Conservation (phyloP, 2,888 invertebrate genomes). For the Periphyllus acericola region DNA sequence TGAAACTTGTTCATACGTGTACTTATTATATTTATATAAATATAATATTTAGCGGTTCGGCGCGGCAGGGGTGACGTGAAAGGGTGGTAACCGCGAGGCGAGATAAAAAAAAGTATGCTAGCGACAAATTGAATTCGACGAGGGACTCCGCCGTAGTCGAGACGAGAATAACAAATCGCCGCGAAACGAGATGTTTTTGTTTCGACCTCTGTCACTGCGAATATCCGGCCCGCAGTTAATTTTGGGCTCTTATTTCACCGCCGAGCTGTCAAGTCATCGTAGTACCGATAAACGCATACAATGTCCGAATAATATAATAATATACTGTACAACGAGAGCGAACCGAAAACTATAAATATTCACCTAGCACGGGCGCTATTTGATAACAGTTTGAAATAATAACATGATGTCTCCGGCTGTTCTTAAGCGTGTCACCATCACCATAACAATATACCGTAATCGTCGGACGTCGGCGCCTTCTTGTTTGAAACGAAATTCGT, state of each 20-base stretch:
- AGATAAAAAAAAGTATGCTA: slow-evolving; percentile 3
- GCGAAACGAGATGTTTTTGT: neutral
- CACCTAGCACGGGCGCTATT: neutral
- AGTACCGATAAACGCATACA: neutral
- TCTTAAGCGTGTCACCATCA: too few relatives aligned
- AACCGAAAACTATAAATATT: neutral
- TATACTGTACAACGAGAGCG: neutral
- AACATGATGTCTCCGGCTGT: neutral
- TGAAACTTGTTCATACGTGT: neutral
- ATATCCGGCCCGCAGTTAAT: slow-evolving; percentile 34
- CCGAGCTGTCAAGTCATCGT: neutral
- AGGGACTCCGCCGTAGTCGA: neutral
- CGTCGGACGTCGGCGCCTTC: slow-evolving; percentile 32
- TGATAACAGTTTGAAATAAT: neutral
- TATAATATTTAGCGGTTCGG: neutral
- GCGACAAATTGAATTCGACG: slow-evolving; percentile 47
- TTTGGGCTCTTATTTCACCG: neutral
- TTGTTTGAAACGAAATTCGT: neutral
- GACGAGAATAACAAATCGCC: slow-evolving; percentile 33
- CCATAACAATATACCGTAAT: neutral
- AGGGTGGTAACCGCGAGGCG: neutral
- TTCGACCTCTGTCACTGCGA: slow-evolving; percentile 57
- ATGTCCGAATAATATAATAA: neutral
- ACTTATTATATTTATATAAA: neutral
- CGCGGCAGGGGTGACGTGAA: neutral